These are phyloP conservation scores for Coregonus suidteri DNA, from an alignment of 2,797 vertebrate genomes.

Conservation along the genomic window DNA sequence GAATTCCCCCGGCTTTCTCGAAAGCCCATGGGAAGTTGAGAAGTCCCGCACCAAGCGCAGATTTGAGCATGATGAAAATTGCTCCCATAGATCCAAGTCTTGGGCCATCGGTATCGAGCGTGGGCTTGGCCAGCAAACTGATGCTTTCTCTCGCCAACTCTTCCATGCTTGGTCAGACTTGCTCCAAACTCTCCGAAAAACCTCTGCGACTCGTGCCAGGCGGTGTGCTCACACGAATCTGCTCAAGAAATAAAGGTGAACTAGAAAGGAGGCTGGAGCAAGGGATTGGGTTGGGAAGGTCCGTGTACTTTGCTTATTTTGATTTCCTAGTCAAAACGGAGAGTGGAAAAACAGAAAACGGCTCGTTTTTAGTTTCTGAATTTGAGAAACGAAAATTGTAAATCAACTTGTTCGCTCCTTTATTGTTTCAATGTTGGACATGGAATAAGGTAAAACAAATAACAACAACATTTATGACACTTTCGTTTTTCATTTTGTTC, in stretches of 20 bases:
- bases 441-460: too few relatives aligned
- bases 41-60: slow-evolving; percentile 90
- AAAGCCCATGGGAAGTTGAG: slow-evolving; percentile 97
- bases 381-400: background rate
- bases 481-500: too few relatives aligned
- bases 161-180: slow-evolving; percentile 74
- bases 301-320: too few relatives aligned
- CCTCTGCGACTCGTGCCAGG: background rate
- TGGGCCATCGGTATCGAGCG: slow-evolving; percentile 39
- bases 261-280: background rate
- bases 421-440: too few relatives aligned
- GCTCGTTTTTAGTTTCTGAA: too few relatives aligned
- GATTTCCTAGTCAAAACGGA: too few relatives aligned
- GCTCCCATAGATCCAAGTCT: slow-evolving; percentile 82
- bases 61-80: slow-evolving; percentile 93
- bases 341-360: too few relatives aligned
- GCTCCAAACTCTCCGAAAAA: background rate
- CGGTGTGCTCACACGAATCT: background rate
- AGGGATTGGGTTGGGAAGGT: background rate
- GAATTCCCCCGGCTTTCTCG: slow-evolving; percentile 82
- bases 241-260: background rate
- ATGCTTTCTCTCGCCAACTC: slow-evolving; percentile 71
- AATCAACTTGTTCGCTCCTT: background rate
- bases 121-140: slow-evolving; percentile 70
- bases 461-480: too few relatives aligned